phyloP scores from a whole-genome alignment of 1,140 invertebrate species.

The Muscidifurax raptorellus region DNA sequence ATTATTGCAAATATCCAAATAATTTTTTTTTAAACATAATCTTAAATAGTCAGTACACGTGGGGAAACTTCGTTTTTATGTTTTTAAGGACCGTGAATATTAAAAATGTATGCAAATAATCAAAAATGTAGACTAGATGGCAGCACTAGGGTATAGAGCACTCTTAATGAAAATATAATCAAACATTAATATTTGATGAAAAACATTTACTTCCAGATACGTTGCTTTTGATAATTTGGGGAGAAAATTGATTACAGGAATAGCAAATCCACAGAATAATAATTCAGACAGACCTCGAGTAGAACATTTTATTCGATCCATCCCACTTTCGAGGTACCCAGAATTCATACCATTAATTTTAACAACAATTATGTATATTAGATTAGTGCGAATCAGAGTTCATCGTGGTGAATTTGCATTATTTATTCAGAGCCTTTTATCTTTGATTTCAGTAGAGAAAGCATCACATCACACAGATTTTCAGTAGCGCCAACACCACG shows the following conservation, averaged over 20 bases:
- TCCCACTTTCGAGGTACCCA: constrained; percentile 55
- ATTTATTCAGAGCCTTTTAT: background rate
- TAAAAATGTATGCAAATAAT: too few relatives aligned
- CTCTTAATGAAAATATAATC: background rate
- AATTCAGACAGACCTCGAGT: constrained; percentile 75
- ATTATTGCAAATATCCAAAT: too few relatives aligned
- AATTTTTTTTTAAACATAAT: too few relatives aligned
- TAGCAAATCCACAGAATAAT: constrained; percentile 80
- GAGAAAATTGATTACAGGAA: constrained; percentile 89
- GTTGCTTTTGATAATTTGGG: constrained; percentile 90
- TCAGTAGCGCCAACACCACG: constrained; percentile 5
- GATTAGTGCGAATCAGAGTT: background rate
- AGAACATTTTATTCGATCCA: constrained; percentile 57
- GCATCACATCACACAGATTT: constrained; percentile 12
- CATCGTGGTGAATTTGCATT: background rate
- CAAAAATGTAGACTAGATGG: too few relatives aligned
- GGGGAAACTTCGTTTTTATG: too few relatives aligned
- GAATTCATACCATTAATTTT: constrained; percentile 21
- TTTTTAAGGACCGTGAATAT: too few relatives aligned
- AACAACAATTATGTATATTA: constrained; percentile 40
- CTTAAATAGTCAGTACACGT: too few relatives aligned
- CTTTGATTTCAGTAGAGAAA: constrained; percentile 17
- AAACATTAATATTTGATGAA: background rate
- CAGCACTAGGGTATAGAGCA: too few relatives aligned
- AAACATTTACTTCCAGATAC: constrained; percentile 78